phyloP scores from a whole-genome alignment of 2,888 invertebrate species.

The Aquatica leii region DNA sequence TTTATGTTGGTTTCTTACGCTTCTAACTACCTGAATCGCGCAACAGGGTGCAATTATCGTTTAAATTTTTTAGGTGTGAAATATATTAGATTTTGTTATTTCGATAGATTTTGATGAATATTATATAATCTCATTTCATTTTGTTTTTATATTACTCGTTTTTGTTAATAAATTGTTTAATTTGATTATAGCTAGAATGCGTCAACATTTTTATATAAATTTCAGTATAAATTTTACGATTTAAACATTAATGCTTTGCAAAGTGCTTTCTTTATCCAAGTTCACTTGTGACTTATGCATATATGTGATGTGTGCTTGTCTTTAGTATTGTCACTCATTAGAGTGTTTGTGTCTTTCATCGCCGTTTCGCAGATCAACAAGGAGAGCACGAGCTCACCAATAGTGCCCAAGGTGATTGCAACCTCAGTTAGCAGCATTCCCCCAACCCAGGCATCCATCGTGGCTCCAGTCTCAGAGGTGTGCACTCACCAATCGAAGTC shows the following conservation, averaged over 20 bases:
- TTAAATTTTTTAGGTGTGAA: too few relatives aligned
- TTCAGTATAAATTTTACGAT: not conserved
- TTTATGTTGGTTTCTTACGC: too few relatives aligned
- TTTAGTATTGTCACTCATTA: constrained; percentile 27
- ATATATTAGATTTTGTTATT: too few relatives aligned
- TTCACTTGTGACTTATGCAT: constrained; percentile 36
- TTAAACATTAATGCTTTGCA: constrained; percentile 8
- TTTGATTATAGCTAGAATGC: too few relatives aligned
- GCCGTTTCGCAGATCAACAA: constrained; percentile 66
- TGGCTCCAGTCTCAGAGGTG: constrained; percentile 59
- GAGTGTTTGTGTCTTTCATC: constrained; percentile 48
- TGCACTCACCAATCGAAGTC: constrained; percentile 56
- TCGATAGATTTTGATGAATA: too few relatives aligned
- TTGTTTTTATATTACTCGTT: too few relatives aligned
- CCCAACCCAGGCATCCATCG: constrained; percentile 36
- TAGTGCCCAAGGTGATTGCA: constrained; percentile 57
- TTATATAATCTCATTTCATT: too few relatives aligned
- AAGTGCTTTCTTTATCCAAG: constrained; percentile 11
- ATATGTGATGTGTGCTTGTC: constrained; percentile 33
- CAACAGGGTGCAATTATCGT: too few relatives aligned
- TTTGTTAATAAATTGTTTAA: too few relatives aligned
- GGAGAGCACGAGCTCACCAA: constrained; percentile 63
- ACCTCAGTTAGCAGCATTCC: constrained; percentile 44
- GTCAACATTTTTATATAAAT: too few relatives aligned
- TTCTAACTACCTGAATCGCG: too few relatives aligned